These are phyloP conservation scores for Pollenia angustigena DNA, from an alignment of 2,888 invertebrate species.

Conservation along the genomic window DNA sequence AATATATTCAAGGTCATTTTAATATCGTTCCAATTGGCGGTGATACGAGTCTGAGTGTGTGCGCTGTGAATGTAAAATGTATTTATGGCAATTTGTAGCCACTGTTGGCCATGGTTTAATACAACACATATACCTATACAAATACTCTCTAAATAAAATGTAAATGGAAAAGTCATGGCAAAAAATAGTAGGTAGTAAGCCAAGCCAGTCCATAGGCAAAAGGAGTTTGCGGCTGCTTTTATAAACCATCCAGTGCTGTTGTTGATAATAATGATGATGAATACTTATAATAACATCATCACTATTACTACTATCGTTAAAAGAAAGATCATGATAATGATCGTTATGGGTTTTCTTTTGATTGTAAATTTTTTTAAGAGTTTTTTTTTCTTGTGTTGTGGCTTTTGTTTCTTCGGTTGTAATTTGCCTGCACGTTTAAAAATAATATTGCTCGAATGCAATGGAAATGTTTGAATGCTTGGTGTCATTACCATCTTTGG, in stretches of 20 bases:
- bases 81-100: conserved; percentile 59
- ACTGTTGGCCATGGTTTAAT: conserved; percentile 51
- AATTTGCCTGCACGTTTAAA: conserved; percentile 44
- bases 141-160: background rate
- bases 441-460: conserved; percentile 11
- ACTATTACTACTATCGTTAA: conserved; percentile 20
- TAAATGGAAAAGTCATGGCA: conserved; percentile 2
- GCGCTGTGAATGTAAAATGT: conserved; percentile 60
- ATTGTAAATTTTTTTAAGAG: conserved; percentile 36
- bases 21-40: conserved; percentile 69
- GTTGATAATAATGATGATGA: conserved; percentile 51
- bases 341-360: conserved; percentile 67
- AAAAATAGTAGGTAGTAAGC: background rate
- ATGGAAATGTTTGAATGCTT: conserved; percentile 19
- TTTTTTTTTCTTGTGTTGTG: conserved; percentile 33
- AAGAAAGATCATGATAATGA: conserved; percentile 48
- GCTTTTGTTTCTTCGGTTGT: conserved; percentile 41
- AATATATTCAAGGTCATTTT: conserved; percentile 73
- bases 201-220: background rate
- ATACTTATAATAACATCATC: conserved; percentile 43
- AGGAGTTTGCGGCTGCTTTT: conserved; percentile 58
- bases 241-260: conserved; percentile 31
- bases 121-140: background rate
- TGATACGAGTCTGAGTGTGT: conserved; percentile 11
- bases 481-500: conserved; percentile 73